Percentiles rank a stretch among this genome's conserved stretches.
Evolutionary conservation across 2,113 vertebrate species (phyloP).

Genomic region (Channa maculata): DNA sequence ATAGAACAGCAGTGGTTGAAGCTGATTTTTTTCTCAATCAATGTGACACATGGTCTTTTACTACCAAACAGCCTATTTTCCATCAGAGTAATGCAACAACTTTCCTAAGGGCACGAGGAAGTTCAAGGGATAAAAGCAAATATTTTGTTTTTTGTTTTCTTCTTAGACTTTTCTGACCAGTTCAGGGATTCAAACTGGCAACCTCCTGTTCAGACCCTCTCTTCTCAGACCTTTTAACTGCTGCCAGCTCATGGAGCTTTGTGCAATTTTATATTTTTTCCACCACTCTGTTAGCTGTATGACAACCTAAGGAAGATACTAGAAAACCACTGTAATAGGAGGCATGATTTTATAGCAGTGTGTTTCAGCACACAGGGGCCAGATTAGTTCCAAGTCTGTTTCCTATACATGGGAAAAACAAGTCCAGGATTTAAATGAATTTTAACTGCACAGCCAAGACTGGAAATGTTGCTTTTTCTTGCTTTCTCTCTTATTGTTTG

Average conservation of each 20-base stretch:
- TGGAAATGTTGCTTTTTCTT: slow-evolving; percentile 34
- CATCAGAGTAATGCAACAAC: not conserved
- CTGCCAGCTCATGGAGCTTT: slow-evolving; percentile 23
- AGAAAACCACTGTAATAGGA: slow-evolving; percentile 34
- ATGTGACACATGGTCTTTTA: too few species aligned
- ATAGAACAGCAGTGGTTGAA: not conserved
- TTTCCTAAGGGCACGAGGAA: slow-evolving; percentile 7
- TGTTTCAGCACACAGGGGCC: slow-evolving; percentile 35
- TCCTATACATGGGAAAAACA: slow-evolving; percentile 36
- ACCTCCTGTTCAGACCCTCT: slow-evolving; percentile 12
- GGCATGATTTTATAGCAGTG: slow-evolving; percentile 22
- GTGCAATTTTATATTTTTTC: slow-evolving; percentile 29
- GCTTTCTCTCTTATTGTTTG: slow-evolving; percentile 9
- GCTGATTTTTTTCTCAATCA: too few species aligned
- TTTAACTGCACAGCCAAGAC: slow-evolving; percentile 27
- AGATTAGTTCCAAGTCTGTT: slow-evolving; percentile 39
- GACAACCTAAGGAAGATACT: slow-evolving; percentile 35
- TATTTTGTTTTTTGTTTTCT: slow-evolving; percentile 5
- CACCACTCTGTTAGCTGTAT: slow-evolving; percentile 20
- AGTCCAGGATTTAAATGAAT: slow-evolving; percentile 20
- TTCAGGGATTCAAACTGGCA: slow-evolving; percentile 34
- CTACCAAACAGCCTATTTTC: too few species aligned
- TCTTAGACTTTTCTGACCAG: not conserved
- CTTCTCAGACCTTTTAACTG: slow-evolving; percentile 26
- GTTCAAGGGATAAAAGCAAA: not conserved